Evolutionary conservation across 1,140 invertebrate species (phyloP).

Genomic region (Holotrichia oblita): DNA sequence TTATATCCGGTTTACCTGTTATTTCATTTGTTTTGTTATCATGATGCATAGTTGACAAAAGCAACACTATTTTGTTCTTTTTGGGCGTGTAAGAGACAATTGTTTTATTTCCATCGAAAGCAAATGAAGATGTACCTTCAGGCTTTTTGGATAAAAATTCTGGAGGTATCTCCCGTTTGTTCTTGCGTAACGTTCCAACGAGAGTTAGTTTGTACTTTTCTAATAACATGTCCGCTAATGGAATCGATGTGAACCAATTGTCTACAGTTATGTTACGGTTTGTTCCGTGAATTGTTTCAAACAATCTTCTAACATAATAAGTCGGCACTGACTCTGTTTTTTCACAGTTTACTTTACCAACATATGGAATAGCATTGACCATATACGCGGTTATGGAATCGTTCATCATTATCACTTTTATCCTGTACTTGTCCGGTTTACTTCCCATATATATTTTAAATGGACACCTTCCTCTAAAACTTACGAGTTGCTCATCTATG

Average conservation of each 20-base stretch:
- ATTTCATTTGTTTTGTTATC: neutral
- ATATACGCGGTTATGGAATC: constrained; percentile 44
- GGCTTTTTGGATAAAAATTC: too few species aligned
- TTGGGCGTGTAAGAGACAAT: constrained; percentile 39
- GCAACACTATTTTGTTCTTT: constrained; percentile 38
- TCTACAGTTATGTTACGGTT: too few species aligned
- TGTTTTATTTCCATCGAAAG: constrained; percentile 12
- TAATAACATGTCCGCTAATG: too few species aligned
- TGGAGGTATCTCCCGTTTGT: too few species aligned
- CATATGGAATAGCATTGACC: constrained; percentile 44
- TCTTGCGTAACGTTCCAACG: constrained; percentile 20
- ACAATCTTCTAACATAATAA: too few species aligned
- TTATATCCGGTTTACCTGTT: constrained; percentile 54
- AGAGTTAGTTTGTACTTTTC: constrained; percentile 23
- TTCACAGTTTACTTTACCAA: constrained; percentile 44
- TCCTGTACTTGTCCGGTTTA: constrained; percentile 62
- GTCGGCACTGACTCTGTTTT: too few species aligned
- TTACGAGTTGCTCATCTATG: constrained; percentile 57
- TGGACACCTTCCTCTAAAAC: constrained; percentile 53
- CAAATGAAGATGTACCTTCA: constrained; percentile 3
- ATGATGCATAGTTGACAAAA: constrained; percentile 23
- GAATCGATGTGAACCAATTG: too few species aligned
- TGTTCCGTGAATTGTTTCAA: too few species aligned
- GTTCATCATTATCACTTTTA: constrained; percentile 56
- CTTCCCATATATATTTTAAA: constrained; percentile 57